Base-by-base conservation (phyloP, 1,140 invertebrate genomes). In the Choristoneura fumiferana region DNA sequence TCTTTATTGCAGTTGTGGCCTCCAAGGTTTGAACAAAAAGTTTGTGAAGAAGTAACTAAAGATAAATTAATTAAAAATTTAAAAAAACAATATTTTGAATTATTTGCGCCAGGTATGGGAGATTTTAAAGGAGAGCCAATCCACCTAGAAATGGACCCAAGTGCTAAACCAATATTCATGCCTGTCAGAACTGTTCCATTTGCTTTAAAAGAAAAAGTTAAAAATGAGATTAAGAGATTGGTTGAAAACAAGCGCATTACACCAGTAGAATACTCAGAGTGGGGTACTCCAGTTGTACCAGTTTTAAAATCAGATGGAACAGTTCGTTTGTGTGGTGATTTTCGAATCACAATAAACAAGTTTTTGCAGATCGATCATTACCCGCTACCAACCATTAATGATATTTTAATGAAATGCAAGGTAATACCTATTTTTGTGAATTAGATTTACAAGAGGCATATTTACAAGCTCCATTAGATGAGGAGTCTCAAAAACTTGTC, bases 301-400 rank as follows among this genome's bases (percentile, higher is more conserved):
- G 88, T 91, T 1, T 70, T 76, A 55, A 92, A 91, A 63, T 72
- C 77, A 52, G 71, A 88, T 63, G 77, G 71, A 6, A 59, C 59
- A 54, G 65, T 77, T 33, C 60, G 89, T 22, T 70, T 91, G 40
- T 91, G 90, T 72, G 76, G 77, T 0, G 90, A 91, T 70, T 91
- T 79, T 67, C 81, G 87, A 58, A 65, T 62, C 33, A 86, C 86
- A 1, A 57, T 90, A 38, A 90, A 89, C 60, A 54, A 49, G 18
- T 56, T 65, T 43, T 56, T 84, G 33, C 40, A 73, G 15, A 55
- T 69, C 18, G 76, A 86, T 52, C 68, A 72, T 29, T 75, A 85
- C 39, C 79, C 82, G 0, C 54, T 87, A 55, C 67, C 76, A 61
- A 29, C 59, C 35, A 52, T 74, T 9, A 71, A 84, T 22, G 73